Evolutionary conservation across 2,797 vertebrate species (phyloP).

Genomic region (Pagetopsis macropterus): DNA sequence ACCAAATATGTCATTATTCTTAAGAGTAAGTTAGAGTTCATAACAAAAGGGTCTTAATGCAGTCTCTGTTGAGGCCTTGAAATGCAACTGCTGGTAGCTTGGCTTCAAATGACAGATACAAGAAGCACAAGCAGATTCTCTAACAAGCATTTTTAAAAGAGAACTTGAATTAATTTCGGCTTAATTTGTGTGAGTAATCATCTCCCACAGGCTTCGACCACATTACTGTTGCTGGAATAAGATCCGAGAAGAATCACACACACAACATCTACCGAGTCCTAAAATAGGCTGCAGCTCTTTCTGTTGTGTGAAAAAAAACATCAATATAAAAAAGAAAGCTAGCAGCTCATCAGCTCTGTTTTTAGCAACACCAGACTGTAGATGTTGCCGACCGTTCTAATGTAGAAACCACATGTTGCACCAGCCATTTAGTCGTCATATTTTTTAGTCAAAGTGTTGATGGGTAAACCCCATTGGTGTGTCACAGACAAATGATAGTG

Average conservation of each 20-base stretch:
- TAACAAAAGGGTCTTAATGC: constrained; percentile 4
- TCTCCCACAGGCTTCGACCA: constrained; percentile 6
- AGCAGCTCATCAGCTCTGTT: constrained; percentile 42
- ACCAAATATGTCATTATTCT: constrained; percentile 8
- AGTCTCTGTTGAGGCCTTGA: constrained; percentile 4
- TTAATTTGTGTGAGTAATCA: background rate
- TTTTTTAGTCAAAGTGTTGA: constrained; percentile 36
- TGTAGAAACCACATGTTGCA: constrained; percentile 80
- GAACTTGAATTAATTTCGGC: background rate
- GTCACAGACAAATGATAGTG: constrained; percentile 12
- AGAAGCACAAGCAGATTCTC: constrained; percentile 1
- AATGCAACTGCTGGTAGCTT: background rate
- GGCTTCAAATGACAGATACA: constrained; percentile 15
- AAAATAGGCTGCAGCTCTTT: constrained; percentile 24
- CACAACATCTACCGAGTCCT: background rate
- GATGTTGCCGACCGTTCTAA: constrained; percentile 67
- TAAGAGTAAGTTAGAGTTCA: constrained; percentile 7
- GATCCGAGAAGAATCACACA: constrained; percentile 1
- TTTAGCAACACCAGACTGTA: constrained; percentile 40
- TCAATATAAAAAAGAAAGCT: constrained; percentile 1
- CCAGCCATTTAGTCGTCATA: constrained; percentile 66
- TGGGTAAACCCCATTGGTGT: constrained; percentile 21
- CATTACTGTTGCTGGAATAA: constrained; percentile 10
- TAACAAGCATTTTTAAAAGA: background rate
- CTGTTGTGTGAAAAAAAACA: constrained; percentile 25